Percentiles rank a stretch among this genome's conserved stretches.
Conservation (phyloP, 2,797 vertebrate genomes). For the Chanos chanos region DNA sequence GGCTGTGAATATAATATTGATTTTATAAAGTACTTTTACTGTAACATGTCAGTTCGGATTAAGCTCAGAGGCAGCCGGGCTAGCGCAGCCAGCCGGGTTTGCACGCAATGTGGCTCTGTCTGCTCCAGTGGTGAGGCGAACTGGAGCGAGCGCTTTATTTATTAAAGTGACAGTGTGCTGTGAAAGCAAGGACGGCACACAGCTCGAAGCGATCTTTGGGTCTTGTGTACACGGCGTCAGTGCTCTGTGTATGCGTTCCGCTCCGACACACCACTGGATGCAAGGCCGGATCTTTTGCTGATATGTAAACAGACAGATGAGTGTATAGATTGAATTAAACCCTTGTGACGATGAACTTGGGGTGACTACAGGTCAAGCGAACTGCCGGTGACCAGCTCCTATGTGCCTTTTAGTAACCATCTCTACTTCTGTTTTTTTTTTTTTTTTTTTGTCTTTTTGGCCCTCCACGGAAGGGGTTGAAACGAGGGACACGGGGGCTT, state of each 20-base stretch:
- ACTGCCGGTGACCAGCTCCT: slow-evolving; percentile 38
- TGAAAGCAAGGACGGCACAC: slow-evolving; percentile 69
- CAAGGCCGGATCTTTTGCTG: slow-evolving; percentile 75
- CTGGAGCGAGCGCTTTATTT: slow-evolving; percentile 79
- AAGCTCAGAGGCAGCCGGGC: slow-evolving; percentile 78
- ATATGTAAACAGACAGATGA: slow-evolving; percentile 85
- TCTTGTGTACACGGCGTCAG: slow-evolving; percentile 70
- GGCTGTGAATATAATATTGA: slow-evolving; percentile 98
- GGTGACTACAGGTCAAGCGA: too few relatives aligned
- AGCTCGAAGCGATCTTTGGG: slow-evolving; percentile 68
- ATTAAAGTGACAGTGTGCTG: slow-evolving; percentile 77
- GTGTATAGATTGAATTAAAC: slow-evolving; percentile 81
- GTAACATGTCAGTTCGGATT: slow-evolving; percentile 93
- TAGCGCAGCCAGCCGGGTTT: slow-evolving; percentile 80
- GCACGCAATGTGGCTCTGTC: slow-evolving; percentile 83
- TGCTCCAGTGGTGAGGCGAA: slow-evolving; percentile 67
- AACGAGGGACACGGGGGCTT: slow-evolving; percentile 3
- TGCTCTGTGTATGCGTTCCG: slow-evolving; percentile 75
- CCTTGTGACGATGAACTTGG: slow-evolving; percentile 66
- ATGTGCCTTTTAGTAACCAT: background rate
- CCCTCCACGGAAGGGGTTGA: slow-evolving; percentile 9
- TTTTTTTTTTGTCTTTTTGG: background rate
- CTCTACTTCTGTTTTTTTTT: background rate
- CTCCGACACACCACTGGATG: slow-evolving; percentile 76
- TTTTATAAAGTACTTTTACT: slow-evolving; percentile 99